These are phyloP conservation scores for Cephus nigrinus DNA, from an alignment of 2,888 invertebrate genomes.

Conservation along the genomic window DNA sequence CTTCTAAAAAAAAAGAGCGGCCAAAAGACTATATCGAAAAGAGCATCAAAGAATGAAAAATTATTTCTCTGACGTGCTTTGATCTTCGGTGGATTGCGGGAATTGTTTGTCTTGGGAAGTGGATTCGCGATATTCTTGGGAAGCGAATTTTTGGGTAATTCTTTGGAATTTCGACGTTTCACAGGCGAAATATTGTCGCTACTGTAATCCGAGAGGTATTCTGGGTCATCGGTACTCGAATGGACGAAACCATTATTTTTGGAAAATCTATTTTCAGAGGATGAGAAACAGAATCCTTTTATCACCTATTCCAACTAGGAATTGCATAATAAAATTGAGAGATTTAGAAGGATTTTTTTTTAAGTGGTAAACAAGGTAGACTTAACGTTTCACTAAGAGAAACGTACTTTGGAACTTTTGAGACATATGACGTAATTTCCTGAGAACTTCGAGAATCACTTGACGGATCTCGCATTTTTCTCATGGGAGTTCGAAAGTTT, in stretches of 20 bases:
- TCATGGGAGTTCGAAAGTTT: conserved; percentile 16
- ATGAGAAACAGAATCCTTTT: neutral
- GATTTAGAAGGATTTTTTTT: conserved; percentile 6
- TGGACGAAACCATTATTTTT: conserved; percentile 25
- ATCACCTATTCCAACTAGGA: neutral
- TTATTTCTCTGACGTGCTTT: conserved; percentile 17
- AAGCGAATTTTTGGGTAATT: conserved; percentile 12
- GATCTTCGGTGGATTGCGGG: conserved; percentile 14
- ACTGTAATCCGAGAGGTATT: conserved; percentile 26
- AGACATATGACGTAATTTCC: conserved; percentile 13
- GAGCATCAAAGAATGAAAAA: conserved; percentile 45
- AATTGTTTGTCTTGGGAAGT: neutral
- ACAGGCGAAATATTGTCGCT: neutral
- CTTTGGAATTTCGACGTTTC: conserved; percentile 4
- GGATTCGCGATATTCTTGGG: neutral
- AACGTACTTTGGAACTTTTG: neutral
- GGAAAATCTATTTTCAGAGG: conserved; percentile 17
- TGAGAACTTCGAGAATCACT: conserved; percentile 39
- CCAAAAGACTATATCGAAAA: conserved; percentile 55
- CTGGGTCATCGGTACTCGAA: conserved; percentile 31
- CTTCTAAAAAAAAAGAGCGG: conserved; percentile 46
- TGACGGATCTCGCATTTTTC: conserved; percentile 26
- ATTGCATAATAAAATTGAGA: neutral
- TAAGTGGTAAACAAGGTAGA: neutral
- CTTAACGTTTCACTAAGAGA: neutral